Conservation (phyloP, 2,888 invertebrate species). For the Mimachlamys varia region DNA sequence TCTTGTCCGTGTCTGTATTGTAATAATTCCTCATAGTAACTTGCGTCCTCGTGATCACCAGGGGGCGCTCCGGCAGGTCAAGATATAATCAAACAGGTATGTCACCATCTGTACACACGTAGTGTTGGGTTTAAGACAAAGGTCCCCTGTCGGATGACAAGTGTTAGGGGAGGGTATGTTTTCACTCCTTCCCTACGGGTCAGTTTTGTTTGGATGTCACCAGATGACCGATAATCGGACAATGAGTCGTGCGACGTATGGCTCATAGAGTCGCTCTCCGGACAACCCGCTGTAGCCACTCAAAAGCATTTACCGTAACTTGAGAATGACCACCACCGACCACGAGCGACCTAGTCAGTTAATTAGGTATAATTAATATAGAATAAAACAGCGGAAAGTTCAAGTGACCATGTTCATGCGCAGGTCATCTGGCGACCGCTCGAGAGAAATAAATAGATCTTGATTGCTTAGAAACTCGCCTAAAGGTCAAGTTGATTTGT, state of each 20-base stretch:
- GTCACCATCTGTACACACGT: slow-evolving; percentile 36
- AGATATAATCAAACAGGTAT: not conserved
- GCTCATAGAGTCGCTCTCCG: slow-evolving; percentile 7
- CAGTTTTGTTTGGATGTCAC: slow-evolving; percentile 46
- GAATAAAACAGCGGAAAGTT: slow-evolving; percentile 21
- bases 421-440: not conserved
- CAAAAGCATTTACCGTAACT: slow-evolving; percentile 31
- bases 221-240: slow-evolving; percentile 35
- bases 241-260: slow-evolving; percentile 40
- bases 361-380: slow-evolving; percentile 29
- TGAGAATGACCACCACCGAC: not conserved
- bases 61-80: not conserved
- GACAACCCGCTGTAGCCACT: slow-evolving; percentile 11
- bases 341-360: slow-evolving; percentile 17
- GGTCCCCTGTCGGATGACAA: not conserved
- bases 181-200: slow-evolving; percentile 41
- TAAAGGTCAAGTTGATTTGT: not conserved
- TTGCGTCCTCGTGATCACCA: not conserved
- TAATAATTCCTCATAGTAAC: not conserved
- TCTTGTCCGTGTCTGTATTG: too few species aligned
- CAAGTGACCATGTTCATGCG: slow-evolving; percentile 15
- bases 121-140: not conserved
- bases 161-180: slow-evolving; percentile 44
- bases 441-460: not conserved
- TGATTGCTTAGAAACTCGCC: not conserved